Evolutionary conservation across 2,113 vertebrate species (phyloP), one percentile per base, ranked within the genome.

Genomic region (Sterna hirundo): DNA sequence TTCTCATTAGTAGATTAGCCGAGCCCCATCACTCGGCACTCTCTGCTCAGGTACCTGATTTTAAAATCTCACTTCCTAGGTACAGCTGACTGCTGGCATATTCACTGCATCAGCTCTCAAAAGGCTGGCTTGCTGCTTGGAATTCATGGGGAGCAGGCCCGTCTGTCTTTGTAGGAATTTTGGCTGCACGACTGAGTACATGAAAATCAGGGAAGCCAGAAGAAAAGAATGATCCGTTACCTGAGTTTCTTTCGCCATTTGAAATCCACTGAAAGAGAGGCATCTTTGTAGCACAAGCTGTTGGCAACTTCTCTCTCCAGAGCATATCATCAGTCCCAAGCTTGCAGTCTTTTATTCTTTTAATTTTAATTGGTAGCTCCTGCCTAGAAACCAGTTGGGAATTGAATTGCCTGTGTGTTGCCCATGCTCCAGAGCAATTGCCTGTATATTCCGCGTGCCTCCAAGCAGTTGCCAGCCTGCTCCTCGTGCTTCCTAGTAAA

Each of bases 281-380:
- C 89, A 96, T 96, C 94, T 97, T 96, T 97, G 93, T 92, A 95
- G 91, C 94, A 92, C 94, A 94, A 97, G 94, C 96, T 97, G 85
- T 76, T 95, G 94, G 95, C 95, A 97, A 89, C 90, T 95, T 62
- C 87, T 83, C 91, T 95, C 95, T 97, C 95, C 89, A 92, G 84
- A 96, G 91, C 65, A 12, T 70, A 96, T 95, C 88, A 94, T 95
- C 90, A 93, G 89, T 85, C 88, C 83, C 81, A 94, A 84, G 91
- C 94, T 95, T 83, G 74, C 23, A 7, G 78, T 72, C 83, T 95
- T 96, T 96, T 91, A 91, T 97, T 95, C 91, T 93, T 97, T 95
- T 96, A 94, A 96, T 97, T 96, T 96, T 97, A 97, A 97, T 97
- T 97, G 97, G 94, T 94, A 93, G 87, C 94, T 97, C 94, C 96